Conservation (phyloP, 1,140 invertebrate genomes). For the Apis mellifera region DNA sequence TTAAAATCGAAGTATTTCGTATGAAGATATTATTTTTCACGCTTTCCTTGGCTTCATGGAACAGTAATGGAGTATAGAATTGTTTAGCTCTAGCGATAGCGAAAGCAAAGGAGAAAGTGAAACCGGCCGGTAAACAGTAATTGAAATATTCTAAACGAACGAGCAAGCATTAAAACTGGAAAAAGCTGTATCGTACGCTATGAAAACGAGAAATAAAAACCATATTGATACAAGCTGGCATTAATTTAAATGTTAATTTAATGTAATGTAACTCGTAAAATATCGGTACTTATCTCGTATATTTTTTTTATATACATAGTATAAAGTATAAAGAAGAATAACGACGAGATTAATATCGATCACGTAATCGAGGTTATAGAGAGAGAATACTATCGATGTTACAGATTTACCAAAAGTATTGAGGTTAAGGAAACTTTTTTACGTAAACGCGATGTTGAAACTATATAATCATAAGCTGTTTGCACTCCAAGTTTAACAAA, state of each 20-base stretch:
- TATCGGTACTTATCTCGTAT: neutral
- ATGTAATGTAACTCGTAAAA: neutral
- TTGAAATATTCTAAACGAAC: constrained; percentile 20
- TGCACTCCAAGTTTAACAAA: neutral
- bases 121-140: constrained; percentile 39
- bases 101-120: constrained; percentile 67
- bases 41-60: constrained; percentile 16
- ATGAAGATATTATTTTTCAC: constrained; percentile 2
- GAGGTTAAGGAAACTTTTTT: neutral
- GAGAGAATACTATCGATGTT: neutral
- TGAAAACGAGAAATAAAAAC: neutral
- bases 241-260: constrained; percentile 3
- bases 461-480: neutral
- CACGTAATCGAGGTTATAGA: constrained; percentile 15
- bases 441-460: too few species aligned
- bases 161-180: constrained; percentile 22
- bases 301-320: neutral
- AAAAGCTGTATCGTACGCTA: neutral
- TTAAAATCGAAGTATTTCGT: too few species aligned
- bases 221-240: neutral
- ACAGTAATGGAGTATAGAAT: constrained; percentile 7
- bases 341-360: constrained; percentile 41
- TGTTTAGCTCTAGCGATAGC: constrained; percentile 55
- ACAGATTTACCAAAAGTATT: neutral
- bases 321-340: neutral